Evolutionary conservation across 1,140 invertebrate genomes (phyloP).

Genomic region (Chymomyza costata): DNA sequence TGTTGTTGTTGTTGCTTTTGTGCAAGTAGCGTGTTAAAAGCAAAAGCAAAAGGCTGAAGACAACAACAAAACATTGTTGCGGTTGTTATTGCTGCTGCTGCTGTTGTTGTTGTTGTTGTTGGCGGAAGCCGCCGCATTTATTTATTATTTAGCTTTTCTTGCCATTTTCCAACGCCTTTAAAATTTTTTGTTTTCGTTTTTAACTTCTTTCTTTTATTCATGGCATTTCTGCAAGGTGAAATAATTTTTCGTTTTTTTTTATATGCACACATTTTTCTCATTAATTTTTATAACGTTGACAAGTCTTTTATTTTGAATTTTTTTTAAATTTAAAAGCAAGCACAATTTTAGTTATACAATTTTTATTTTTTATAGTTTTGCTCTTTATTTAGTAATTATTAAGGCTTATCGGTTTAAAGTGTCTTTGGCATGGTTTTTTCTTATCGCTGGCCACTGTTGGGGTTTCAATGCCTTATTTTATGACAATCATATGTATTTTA

Average conservation of each 20-base stretch:
- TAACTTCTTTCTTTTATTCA: conserved; percentile 22
- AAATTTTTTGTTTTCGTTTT: conserved; percentile 27
- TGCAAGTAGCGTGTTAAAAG: conserved; percentile 61
- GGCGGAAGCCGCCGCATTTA: conserved; percentile 58
- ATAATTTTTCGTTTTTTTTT: conserved; percentile 36
- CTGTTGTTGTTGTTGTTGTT: conserved; percentile 36
- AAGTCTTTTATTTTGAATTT: conserved; percentile 30
- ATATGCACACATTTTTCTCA: conserved; percentile 30
- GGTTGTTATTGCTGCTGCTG: conserved; percentile 12
- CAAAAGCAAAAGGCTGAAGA: conserved; percentile 23
- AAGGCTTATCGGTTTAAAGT: too few species aligned
- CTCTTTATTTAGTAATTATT: conserved; percentile 9
- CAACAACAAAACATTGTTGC: conserved; percentile 12
- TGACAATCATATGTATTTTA: too few species aligned
- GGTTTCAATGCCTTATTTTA: too few species aligned
- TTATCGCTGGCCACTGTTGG: too few species aligned
- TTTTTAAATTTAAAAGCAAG: conserved; percentile 15
- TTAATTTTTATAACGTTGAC: conserved; percentile 43
- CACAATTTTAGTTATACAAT: conserved; percentile 42
- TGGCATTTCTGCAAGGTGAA: conserved; percentile 52
- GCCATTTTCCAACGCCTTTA: conserved; percentile 9
- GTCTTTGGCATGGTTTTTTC: too few species aligned
- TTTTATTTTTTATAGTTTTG: conserved; percentile 16
- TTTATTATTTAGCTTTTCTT: conserved; percentile 54
- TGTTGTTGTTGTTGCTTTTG: conserved; percentile 49